Conservation (phyloP, 2,797 vertebrate species). For the Nyctalus aviator region DNA sequence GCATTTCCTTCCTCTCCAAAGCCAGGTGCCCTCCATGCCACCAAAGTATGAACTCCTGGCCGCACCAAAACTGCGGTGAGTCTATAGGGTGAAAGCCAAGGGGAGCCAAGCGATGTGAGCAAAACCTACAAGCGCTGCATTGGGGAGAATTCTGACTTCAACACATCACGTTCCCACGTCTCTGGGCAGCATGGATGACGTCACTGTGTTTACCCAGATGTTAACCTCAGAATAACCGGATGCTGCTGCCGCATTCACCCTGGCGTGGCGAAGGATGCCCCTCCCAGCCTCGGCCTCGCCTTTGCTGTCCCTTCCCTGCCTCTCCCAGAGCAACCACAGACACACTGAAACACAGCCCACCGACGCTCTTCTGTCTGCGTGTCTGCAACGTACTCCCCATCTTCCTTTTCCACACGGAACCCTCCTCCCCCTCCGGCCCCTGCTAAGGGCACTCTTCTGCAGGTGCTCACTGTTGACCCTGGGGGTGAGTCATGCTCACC, state of each 20-base stretch:
- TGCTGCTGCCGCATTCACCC: rapidly evolving
- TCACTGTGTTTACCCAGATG: neutral
- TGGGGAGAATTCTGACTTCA: neutral
- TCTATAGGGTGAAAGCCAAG: neutral
- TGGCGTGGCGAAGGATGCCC: rapidly evolving
- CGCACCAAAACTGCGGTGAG: neutral
- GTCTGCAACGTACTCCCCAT: rapidly evolving
- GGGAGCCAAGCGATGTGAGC: rapidly evolving
- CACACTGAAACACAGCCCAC: rapidly evolving
- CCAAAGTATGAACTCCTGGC: neutral
- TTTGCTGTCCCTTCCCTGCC: rapidly evolving
- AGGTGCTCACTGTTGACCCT: neutral
- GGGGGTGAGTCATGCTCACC: neutral
- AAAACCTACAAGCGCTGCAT: rapidly evolving
- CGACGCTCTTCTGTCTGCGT: neutral
- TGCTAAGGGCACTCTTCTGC: neutral
- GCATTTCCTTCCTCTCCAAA: neutral
- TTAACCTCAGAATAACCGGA: rapidly evolving
- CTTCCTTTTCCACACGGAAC: neutral
- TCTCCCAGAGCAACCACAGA: rapidly evolving
- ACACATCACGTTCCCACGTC: neutral
- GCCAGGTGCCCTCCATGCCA: neutral
- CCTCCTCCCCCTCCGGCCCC: neutral
- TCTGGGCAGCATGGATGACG: no score
- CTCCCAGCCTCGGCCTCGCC: neutral